Conservation (phyloP, 2,113 vertebrate species). For the Myrmophylax atrothorax region DNA sequence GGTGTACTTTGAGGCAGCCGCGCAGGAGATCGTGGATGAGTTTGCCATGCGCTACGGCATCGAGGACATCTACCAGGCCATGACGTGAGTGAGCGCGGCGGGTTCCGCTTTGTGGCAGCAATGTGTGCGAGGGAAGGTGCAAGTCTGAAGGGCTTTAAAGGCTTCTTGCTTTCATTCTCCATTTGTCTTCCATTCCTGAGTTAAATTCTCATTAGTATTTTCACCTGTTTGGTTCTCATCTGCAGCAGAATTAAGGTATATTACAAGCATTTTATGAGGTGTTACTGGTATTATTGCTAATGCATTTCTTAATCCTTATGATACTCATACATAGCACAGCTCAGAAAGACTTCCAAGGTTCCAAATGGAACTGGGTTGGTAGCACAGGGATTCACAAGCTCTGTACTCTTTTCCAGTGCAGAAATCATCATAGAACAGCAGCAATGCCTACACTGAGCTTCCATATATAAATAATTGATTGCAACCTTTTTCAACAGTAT, state of each 20-base stretch:
- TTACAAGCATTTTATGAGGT: not conserved
- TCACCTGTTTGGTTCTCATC: not conserved
- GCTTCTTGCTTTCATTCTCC: not conserved
- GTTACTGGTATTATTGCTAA: not conserved
- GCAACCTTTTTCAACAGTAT: not conserved
- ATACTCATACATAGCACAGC: not conserved
- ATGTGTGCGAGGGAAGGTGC: not conserved
- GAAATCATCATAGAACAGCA: not conserved
- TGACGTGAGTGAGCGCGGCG: conserved; percentile 86
- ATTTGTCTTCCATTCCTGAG: not conserved
- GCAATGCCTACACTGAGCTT: not conserved
- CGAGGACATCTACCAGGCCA: conserved; percentile 98
- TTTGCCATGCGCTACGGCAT: conserved; percentile 97
- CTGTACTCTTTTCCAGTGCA: not conserved
- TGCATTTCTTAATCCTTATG: not conserved
- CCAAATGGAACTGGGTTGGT: not conserved
- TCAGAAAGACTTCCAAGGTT: not conserved
- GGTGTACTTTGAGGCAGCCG: conserved; percentile 93
- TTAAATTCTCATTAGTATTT: not conserved
- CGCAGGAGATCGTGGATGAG: conserved; percentile 98
- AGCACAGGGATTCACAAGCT: not conserved
- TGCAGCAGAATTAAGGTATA: not conserved
- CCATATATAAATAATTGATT: not conserved
- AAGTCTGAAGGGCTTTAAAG: not conserved
- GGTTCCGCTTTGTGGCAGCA: not conserved